phyloP scores from a whole-genome alignment of 2,797 vertebrate species.

The Iguana delicatissima region DNA sequence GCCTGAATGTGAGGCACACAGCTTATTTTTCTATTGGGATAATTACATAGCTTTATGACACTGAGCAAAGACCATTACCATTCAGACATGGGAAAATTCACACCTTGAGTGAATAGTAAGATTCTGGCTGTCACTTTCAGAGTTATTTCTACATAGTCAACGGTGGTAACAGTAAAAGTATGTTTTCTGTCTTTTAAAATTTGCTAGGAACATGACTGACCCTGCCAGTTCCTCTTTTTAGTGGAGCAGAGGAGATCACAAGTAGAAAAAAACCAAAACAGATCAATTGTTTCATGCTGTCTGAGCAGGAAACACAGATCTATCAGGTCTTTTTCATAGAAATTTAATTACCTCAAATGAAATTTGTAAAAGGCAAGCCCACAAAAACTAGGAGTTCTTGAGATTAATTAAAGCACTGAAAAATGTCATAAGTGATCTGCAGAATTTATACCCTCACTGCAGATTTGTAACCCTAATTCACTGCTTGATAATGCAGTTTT shows the following conservation, averaged over 20 bases:
- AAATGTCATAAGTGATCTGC: constrained; percentile 42
- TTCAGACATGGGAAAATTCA: constrained; percentile 41
- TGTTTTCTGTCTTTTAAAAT: constrained; percentile 31
- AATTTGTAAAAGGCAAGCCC: background rate
- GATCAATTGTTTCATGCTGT: constrained; percentile 14
- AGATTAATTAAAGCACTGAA: constrained; percentile 36
- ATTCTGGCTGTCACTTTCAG: constrained; percentile 28
- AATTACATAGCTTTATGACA: background rate
- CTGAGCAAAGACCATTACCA: constrained; percentile 6
- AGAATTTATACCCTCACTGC: constrained; percentile 2
- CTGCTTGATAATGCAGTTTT: background rate
- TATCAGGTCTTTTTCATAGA: background rate
- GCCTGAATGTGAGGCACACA: constrained; percentile 23
- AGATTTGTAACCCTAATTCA: background rate
- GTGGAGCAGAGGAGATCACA: constrained; percentile 16
- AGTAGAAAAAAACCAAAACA: background rate
- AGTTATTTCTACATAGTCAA: constrained; percentile 31
- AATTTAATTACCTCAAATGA: constrained; percentile 15
- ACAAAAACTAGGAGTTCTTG: background rate
- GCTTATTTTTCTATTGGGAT: constrained; percentile 5
- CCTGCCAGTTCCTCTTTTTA: constrained; percentile 15
- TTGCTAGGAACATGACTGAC: constrained; percentile 33
- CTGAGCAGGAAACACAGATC: background rate
- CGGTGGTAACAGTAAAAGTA: constrained; percentile 29
- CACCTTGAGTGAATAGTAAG: constrained; percentile 37